Conservation (phyloP, 2,888 invertebrate genomes). For the Eupeodes luniger region DNA sequence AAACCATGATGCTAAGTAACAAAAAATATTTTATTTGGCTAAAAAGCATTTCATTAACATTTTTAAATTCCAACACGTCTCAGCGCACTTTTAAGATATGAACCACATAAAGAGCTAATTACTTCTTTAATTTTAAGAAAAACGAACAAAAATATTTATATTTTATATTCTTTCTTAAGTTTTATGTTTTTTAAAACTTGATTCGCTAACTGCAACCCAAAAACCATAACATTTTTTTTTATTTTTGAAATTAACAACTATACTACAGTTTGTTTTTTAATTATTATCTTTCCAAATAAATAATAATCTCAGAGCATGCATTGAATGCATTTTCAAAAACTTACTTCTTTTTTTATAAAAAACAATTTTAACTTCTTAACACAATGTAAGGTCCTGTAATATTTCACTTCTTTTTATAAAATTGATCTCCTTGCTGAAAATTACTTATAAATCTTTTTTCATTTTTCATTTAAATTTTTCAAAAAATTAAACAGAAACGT, state of each 20-base stretch:
- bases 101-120: conserved; percentile 19
- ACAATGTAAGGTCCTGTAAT: conserved; percentile 53
- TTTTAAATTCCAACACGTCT: conserved; percentile 28
- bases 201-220: conserved; percentile 61
- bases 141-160: conserved; percentile 17
- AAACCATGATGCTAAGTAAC: background rate
- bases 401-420: conserved; percentile 47
- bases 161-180: conserved; percentile 13
- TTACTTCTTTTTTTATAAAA: conserved; percentile 44
- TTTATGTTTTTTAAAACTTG: conserved; percentile 18
- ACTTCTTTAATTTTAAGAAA: background rate
- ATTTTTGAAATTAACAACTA: background rate
- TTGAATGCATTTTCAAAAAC: conserved; percentile 71
- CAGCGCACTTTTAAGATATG: conserved; percentile 31
- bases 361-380: conserved; percentile 65
- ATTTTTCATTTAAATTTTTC: background rate
- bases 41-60: conserved; percentile 19
- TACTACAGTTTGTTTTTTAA: conserved; percentile 11
- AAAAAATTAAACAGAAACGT: background rate
- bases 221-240: conserved; percentile 54
- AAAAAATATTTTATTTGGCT: background rate
- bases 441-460: background rate
- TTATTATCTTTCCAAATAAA: conserved; percentile 37
- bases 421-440: conserved; percentile 44
- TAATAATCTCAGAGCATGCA: conserved; percentile 69